Conservation (phyloP, 2,888 invertebrate species). For the Drosophila vallismaia region DNA sequence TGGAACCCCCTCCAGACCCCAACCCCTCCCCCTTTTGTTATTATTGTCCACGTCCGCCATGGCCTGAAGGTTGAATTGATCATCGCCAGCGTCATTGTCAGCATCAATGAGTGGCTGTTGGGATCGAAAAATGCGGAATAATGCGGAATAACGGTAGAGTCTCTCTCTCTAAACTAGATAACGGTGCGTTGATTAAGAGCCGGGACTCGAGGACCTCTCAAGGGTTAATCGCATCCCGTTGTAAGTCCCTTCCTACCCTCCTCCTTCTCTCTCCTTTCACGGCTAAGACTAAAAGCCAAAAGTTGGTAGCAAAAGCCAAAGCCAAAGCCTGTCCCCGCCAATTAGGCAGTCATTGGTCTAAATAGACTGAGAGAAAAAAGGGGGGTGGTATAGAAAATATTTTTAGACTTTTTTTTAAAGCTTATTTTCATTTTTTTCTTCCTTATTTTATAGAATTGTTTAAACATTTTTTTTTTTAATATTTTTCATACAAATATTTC, state of each 20-base stretch:
- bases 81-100: conserved; percentile 42
- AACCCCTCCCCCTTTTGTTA: not conserved
- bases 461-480: not conserved
- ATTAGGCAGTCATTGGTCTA: not conserved
- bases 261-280: not conserved
- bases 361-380: not conserved
- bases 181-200: conserved; percentile 1
- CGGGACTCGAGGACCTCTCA: conserved; percentile 18
- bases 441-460: too few relatives aligned
- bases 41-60: conserved; percentile 62
- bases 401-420: too few relatives aligned
- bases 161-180: not conserved
- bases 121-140: not conserved
- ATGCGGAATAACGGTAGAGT: not conserved
- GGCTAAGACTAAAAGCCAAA: conserved; percentile 1
- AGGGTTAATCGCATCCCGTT: conserved; percentile 22
- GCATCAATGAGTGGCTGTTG: conserved; percentile 9
- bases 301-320: not conserved
- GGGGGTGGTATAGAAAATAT: too few relatives aligned
- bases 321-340: not conserved
- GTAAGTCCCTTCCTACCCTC: conserved; percentile 10
- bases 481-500: not conserved
- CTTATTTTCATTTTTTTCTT: too few relatives aligned
- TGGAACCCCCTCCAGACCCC: too few relatives aligned
- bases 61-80: conserved; percentile 76